phyloP scores from a whole-genome alignment of 1,140 invertebrate species.

The Hyposmocoma kahamanoa region DNA sequence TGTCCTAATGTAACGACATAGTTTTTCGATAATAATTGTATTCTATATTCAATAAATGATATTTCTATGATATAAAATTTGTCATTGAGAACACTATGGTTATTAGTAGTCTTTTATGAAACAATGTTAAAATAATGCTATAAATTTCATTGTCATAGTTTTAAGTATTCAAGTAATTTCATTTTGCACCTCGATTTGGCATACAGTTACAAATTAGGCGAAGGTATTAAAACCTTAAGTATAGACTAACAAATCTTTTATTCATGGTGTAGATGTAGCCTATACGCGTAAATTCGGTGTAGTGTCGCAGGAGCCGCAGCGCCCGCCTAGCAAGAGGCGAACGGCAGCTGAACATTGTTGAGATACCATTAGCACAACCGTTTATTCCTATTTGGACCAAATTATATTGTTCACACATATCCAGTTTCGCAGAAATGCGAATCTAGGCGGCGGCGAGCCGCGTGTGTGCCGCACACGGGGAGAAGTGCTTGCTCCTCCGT shows the following conservation, averaged over 20 bases:
- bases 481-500: no score
- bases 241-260: slow-evolving; percentile 57
- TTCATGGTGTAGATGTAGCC: slow-evolving; percentile 60
- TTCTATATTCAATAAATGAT: slow-evolving; percentile 71
- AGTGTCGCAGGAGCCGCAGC: slow-evolving; percentile 10
- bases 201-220: slow-evolving; percentile 61
- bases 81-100: slow-evolving; percentile 62
- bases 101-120: slow-evolving; percentile 68
- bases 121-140: slow-evolving; percentile 56
- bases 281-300: slow-evolving; percentile 39
- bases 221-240: slow-evolving; percentile 50
- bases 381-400: background rate
- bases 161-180: slow-evolving; percentile 66
- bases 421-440: background rate
- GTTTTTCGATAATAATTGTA: slow-evolving; percentile 71
- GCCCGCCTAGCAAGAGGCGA: background rate
- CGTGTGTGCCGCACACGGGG: no score
- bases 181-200: slow-evolving; percentile 64
- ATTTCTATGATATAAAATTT: slow-evolving; percentile 71
- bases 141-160: slow-evolving; percentile 70
- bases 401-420: slow-evolving; percentile 1
- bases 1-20: slow-evolving; percentile 68
- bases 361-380: background rate
- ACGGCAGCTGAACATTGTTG: background rate
- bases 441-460: no score